Base-by-base conservation (phyloP, 2,113 vertebrate species). In the Carollia perspicillata region DNA sequence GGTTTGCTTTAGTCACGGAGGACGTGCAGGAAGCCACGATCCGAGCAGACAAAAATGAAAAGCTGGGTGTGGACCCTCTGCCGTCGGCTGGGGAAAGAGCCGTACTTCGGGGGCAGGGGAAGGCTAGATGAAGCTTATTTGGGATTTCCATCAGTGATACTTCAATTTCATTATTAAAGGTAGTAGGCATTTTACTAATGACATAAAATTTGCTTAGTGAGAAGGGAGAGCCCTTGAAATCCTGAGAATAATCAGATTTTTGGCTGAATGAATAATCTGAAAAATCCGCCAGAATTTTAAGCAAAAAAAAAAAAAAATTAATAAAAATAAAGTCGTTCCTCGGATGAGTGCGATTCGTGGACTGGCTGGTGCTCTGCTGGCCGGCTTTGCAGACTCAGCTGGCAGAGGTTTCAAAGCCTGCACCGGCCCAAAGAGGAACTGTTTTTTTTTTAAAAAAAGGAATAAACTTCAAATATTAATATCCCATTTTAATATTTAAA, bases 401-500 rank as follows among this genome's bases (percentile, higher is more conserved):
- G n/a, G 53, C 18, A 47, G 75, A 93, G 79, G 30, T 88, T 71
- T 94, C 69, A 37, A 85, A 90, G 79, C 80, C 17, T 16, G 5
- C 71, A 72, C n/a, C 37, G 14, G 23, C 55, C 49, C 83, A 84
- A 65, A 95, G 72, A 93, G 89, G 35, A 90, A 83, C 75, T 93
- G 71, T 58, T 44, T 81, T 74, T 97, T 90, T 84, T 91, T 55
- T 11, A 11, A 37, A 88, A 94, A 88, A 96, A 96, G 77, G 91
- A 94, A 94, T 90, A 63, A 63, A 85, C 68, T 95, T 95, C 84
- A 98, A 97, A 97, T 96, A 95, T 96, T 96, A 12, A 96, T 97
- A 92, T 55, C 17, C 16, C 7, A 20, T 68, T 94, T 98, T 85
- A 97, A 98, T 97, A 95, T 97, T 98, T 98, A 97, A 97, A 86